phyloP scores from a whole-genome alignment of 2,113 vertebrate species.

The Cettia cetti region DNA sequence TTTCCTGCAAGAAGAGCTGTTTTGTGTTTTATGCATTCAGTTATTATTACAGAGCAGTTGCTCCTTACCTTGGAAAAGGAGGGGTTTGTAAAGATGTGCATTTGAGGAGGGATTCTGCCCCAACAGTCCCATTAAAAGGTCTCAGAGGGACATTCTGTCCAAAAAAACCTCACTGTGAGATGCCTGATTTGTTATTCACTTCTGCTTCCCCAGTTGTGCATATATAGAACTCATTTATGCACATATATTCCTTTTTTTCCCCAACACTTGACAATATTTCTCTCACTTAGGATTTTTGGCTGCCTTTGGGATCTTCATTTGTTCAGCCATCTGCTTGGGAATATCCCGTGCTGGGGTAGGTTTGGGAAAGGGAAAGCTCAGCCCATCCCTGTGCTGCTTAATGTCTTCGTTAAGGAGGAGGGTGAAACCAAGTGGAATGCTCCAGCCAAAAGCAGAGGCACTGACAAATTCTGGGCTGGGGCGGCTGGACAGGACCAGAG shows the following conservation, averaged over 20 bases:
- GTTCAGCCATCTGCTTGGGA: neutral
- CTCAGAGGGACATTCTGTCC: neutral
- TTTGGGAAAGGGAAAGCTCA: neutral
- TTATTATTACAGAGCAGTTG: neutral
- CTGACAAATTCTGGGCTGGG: too few species aligned
- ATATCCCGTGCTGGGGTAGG: neutral
- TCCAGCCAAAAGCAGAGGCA: accelerated
- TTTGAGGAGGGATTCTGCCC: neutral
- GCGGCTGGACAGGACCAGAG: neutral
- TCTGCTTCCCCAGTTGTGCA: neutral
- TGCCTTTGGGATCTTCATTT: neutral
- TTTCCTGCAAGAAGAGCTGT: neutral
- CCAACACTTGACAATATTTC: neutral
- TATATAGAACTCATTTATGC: neutral
- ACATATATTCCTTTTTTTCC: neutral
- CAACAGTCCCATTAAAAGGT: neutral
- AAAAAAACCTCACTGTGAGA: neutral
- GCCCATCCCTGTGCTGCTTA: neutral
- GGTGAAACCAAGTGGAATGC: neutral
- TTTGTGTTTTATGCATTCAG: neutral
- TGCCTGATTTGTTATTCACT: neutral
- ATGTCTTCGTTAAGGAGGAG: neutral
- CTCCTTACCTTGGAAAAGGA: neutral
- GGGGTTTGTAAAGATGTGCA: neutral
- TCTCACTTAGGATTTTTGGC: neutral